Base-by-base conservation (phyloP, 2,888 invertebrate genomes). In the Acanthosoma haemorrhoidale region DNA sequence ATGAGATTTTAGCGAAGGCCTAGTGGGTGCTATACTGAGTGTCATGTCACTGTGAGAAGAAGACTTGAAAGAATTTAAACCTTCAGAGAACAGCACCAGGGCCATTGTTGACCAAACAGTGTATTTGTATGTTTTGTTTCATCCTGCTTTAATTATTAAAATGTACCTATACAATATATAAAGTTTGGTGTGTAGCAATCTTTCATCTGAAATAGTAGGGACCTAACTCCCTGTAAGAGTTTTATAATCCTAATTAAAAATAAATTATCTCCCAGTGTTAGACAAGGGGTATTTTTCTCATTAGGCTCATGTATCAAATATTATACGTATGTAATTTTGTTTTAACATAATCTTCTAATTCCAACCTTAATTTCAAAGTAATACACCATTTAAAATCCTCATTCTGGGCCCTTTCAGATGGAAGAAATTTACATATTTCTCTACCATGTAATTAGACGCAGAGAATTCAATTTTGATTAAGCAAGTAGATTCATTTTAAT, bases 371-470 rank as follows among this genome's bases (percentile, higher is more conserved):
- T 58, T 8, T 13, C n/a, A 31, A 58, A 29, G 31, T 58, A 58
- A 58, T 58, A 29, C 29, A 29, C n/a, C 31, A 13, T 58, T 31
- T 58, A 58, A 58, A 58, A 58, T 58, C 58, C 58, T 58, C 29
- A 31, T 58, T 58, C 29, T 58, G 31, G 25, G 13, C 6, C 58
- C 29, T 6, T 58, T 31, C 58, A 16, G 58, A 31, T 31, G 58
- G 15, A 58, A 58, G 58, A 31, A 58, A 58, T 58, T 58, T 58
- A 31, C 58, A 58, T 58, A 58, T 58, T 58, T 58, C 31, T 18
- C 43, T 11, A 13, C 43, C 43, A 43, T 21, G 43, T 43, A 43
- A 43, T 43, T 43, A 43, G 43, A 43, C 43, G 21, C 18, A 43
- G 21, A 43, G 18, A 43, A 43, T 21, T 43, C 43, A 43, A 43